Percentiles rank a stretch among this genome's conserved stretches.
Conservation (phyloP, 2,888 invertebrate genomes). For the Cephus pygmeus region DNA sequence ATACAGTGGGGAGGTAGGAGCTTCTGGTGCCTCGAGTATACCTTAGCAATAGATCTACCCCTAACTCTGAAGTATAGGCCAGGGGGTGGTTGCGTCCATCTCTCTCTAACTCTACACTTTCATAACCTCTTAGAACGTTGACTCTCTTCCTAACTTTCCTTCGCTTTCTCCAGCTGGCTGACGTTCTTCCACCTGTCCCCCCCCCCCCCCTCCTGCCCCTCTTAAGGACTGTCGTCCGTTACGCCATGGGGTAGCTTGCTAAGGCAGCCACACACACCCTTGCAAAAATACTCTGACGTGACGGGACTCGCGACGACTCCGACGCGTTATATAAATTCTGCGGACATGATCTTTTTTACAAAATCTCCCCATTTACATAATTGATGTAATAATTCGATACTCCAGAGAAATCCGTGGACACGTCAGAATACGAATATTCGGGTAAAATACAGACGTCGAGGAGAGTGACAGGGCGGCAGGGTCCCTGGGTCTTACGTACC, state of each 20-base stretch:
- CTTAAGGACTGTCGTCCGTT: constrained; percentile 1
- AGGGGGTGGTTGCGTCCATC: not conserved
- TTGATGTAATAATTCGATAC: constrained; percentile 49
- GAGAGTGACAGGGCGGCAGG: not conserved
- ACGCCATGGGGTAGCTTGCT: constrained; percentile 1
- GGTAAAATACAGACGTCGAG: not conserved
- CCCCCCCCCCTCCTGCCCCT: constrained; percentile 1
- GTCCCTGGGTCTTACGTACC: not conserved
- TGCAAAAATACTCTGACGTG: constrained; percentile 50
- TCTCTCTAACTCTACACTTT: not conserved
- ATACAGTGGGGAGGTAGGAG: not conserved
- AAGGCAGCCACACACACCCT: not conserved
- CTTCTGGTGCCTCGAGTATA: not conserved
- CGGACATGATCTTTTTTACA: constrained; percentile 45
- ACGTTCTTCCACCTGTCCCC: not conserved
- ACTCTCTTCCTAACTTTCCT: constrained; percentile 2
- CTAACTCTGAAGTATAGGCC: not conserved
- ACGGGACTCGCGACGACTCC: constrained; percentile 43
- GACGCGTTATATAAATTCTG: constrained; percentile 49
- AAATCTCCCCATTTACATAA: constrained; percentile 42
- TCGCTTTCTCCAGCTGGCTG: constrained; percentile 1
- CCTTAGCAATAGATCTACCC: not conserved
- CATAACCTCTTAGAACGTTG: not conserved
- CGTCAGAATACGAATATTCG: constrained; percentile 12
- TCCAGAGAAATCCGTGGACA: constrained; percentile 10